Evolutionary conservation across 2,797 vertebrate species (phyloP), one percentile per base, ranked within the genome.

Genomic region (Channa striata): DNA sequence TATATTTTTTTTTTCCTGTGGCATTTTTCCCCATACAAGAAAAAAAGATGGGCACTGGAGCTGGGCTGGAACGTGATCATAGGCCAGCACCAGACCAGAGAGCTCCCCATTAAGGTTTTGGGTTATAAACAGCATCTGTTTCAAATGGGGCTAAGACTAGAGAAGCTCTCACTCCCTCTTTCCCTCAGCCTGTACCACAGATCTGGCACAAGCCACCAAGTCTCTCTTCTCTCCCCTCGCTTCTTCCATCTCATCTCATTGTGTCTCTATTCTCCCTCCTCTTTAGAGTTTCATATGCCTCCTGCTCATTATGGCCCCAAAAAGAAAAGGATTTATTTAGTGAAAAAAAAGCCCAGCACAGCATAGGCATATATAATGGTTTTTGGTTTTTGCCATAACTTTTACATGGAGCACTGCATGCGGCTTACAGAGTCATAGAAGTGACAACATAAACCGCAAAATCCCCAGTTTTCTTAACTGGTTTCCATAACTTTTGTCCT

Each of bases 91-190:
- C 84, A 92, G 87, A 91, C 85, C 89, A 91, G 89, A 95, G 89
- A 94, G 81, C 83, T 89, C 81, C 87, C 89, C 76, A 92, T 90
- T 91, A 91, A 92, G 90, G 92, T 89, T 89, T 87, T 87, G 88
- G 90, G 89, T 91, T 91, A 93, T 91, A 92, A 94, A 91, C 89
- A 90, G 92, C 92, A 94, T 94, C 90, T 93, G 92, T 92, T 93
- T 93, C 89, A 91, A 91, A 92, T 89, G 88, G 90, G 87, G 84
- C 83, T 90, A 87, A 89, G 85, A 90, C 79, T 77, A 86, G 86
- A 80, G 77, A 86, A 89, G 87, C 78, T 72, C 76, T 84, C 85
- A 59, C 81, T 91, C 87, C 81, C 87, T 89, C 85, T 88, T 69
- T 88, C 86, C 67, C 83, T 79, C 72, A 86, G 86, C 82, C 89